Base-by-base conservation (phyloP, 2,797 vertebrate genomes). In the Silurus lanzhouensis region DNA sequence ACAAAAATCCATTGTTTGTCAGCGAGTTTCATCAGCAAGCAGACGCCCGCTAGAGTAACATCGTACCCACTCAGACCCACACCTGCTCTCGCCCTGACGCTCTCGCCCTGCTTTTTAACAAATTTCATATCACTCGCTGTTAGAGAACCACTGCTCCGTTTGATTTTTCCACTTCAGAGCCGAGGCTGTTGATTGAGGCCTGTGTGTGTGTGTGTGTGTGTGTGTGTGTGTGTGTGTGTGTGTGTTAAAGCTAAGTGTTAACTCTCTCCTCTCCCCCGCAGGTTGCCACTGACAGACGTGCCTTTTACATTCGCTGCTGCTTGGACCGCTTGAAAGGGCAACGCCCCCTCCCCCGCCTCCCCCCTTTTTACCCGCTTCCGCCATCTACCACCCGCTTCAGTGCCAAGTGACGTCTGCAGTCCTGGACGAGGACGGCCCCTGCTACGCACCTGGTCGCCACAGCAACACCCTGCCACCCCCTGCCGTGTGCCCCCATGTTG, bases 221-320 rank as follows among this genome's bases (percentile, higher is more conserved):
- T n/a, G n/a, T n/a, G n/a, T n/a, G 60, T 83, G 74, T 82, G 72
- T 87, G 89, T 64, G 63, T 64, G n/a, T 91, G 91, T 91, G 12
- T 87, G 83, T 88, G 88, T 92, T 90, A 90, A 92, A 92, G 91
- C 90, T 94, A 94, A 96, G 93, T 25, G 91, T 90, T 92, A 93
- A 94, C 94, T 92, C 81, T 94, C 88, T 95, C 92, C 95, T 92
- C 48, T 68, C 52, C 90, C 94, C 94, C 95, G 93, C 94, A 95
- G 95, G 95, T 94, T 92, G 95, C 94, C 96, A 94, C 96, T 97
- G 95, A 94, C 93, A 96, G 96, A 98, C 97, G 97, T 98, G 97
- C 97, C 97, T 98, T 55, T 89, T 91, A 94, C 91, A 90, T 90
- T 90, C 90, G 89, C 90, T 90, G 90, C 92, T 91, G 92, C 93